Evolutionary conservation across 2,797 vertebrate genomes (phyloP).

Genomic region (Anguilla anguilla): DNA sequence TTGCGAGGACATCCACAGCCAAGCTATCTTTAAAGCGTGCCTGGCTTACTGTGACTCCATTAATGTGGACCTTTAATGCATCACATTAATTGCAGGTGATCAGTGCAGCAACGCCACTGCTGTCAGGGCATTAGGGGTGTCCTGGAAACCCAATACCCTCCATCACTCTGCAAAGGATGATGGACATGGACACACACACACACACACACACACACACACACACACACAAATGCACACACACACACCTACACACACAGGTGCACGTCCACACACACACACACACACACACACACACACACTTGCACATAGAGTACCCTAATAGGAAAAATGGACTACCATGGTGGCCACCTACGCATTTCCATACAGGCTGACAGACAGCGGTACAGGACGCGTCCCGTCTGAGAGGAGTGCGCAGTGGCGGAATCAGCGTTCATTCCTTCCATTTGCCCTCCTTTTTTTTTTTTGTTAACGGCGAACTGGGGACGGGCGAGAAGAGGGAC

Average conservation of each 20-base stretch:
- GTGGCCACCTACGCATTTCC: neutral
- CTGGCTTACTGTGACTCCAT: neutral
- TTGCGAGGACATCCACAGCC: neutral
- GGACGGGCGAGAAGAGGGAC: conserved; percentile 6
- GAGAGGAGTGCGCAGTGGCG: neutral
- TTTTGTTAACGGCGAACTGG: neutral
- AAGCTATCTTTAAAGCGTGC: neutral
- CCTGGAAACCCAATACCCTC: conserved; percentile 32
- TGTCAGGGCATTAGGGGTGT: neutral
- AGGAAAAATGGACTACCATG: neutral
- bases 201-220: conserved; percentile 10
- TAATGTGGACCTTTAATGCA: conserved; percentile 27
- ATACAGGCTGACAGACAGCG: neutral
- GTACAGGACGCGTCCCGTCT: neutral
- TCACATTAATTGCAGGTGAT: conserved; percentile 36
- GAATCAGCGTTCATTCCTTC: conserved; percentile 9
- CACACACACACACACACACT: too few species aligned
- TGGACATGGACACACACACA: neutral
- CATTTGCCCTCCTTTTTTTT: neutral
- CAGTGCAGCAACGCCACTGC: conserved; percentile 4
- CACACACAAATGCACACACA: conserved; percentile 20
- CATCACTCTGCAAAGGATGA: neutral
- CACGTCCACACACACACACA: too few species aligned
- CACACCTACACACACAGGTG: conserved; percentile 18
- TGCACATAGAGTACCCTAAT: neutral